These are phyloP conservation scores for Blennius ocellaris DNA, from an alignment of 2,113 vertebrate genomes.

Conservation along the genomic window DNA sequence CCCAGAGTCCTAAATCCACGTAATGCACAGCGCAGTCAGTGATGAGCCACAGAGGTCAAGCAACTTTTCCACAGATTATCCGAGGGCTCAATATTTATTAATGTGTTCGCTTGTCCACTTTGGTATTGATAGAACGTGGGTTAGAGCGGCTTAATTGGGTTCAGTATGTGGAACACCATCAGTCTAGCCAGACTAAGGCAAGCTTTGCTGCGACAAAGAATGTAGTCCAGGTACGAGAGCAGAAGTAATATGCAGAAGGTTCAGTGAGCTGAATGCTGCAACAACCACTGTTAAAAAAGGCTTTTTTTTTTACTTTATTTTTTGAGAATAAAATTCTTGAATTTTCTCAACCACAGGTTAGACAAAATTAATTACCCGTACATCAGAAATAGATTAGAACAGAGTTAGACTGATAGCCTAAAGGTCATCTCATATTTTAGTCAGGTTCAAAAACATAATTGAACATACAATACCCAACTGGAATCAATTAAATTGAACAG, in stretches of 20 bases:
- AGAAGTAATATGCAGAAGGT: constrained; percentile 44
- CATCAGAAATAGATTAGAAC: constrained; percentile 23
- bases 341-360: constrained; percentile 29
- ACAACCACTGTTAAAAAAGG: constrained; percentile 31
- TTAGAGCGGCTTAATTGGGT: constrained; percentile 47
- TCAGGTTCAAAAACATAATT: constrained; percentile 17
- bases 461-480: constrained; percentile 2
- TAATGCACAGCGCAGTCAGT: constrained; percentile 56
- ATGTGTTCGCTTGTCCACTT: constrained; percentile 58
- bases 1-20: constrained; percentile 53
- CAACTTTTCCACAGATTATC: constrained; percentile 77
- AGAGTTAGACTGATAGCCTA: background rate
- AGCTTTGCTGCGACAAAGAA: constrained; percentile 32
- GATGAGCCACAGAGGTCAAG: constrained; percentile 76
- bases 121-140: constrained; percentile 52
- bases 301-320: constrained; percentile 18
- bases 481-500: background rate
- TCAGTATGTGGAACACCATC: constrained; percentile 52
- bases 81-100: constrained; percentile 67
- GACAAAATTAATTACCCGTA: constrained; percentile 32
- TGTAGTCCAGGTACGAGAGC: constrained; percentile 25
- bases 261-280: constrained; percentile 28
- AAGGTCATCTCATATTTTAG: constrained; percentile 7
- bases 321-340: constrained; percentile 46
- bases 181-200: constrained; percentile 23